Evolutionary conservation across 2,797 vertebrate species (phyloP).

Genomic region (Pseudochaenichthys georgianus): DNA sequence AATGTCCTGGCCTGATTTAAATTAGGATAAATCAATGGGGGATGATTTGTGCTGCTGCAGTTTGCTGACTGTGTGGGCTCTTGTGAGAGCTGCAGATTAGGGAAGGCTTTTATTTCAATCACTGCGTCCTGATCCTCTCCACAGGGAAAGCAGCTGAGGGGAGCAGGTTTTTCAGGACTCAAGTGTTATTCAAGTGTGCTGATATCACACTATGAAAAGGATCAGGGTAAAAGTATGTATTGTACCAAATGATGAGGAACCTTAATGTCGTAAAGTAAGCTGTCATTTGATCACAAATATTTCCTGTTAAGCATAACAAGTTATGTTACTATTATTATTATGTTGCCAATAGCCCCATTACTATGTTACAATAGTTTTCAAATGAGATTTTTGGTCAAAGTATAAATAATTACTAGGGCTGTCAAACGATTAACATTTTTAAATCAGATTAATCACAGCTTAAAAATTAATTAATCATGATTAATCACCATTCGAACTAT

Average conservation of each 20-base stretch:
- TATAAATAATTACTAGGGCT: too few species aligned
- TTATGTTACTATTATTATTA: not conserved
- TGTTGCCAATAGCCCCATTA: not conserved
- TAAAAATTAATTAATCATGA: too few species aligned
- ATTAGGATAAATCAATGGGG: constrained; percentile 36
- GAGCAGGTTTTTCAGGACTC: constrained; percentile 29
- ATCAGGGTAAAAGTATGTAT: not conserved
- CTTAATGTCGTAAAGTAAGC: too few species aligned
- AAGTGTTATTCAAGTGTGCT: constrained; percentile 33
- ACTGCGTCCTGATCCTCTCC: constrained; percentile 56
- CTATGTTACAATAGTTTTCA: not conserved
- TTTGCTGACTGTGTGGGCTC: constrained; percentile 45
- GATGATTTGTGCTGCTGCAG: constrained; percentile 43
- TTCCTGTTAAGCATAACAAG: not conserved
- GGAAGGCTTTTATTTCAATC: constrained; percentile 65
- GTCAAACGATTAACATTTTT: too few species aligned
- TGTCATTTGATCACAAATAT: too few species aligned
- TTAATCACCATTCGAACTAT: too few species aligned
- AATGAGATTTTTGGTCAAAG: not conserved
- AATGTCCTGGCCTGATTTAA: constrained; percentile 28
- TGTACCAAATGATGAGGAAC: not conserved
- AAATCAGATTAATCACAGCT: too few species aligned
- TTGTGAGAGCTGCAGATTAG: constrained; percentile 59
- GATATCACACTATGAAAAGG: constrained; percentile 8
- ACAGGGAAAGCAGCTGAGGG: constrained; percentile 35